Evolutionary conservation across 2,888 invertebrate genomes (phyloP).

Genomic region (Drosophila kanekoi): DNA sequence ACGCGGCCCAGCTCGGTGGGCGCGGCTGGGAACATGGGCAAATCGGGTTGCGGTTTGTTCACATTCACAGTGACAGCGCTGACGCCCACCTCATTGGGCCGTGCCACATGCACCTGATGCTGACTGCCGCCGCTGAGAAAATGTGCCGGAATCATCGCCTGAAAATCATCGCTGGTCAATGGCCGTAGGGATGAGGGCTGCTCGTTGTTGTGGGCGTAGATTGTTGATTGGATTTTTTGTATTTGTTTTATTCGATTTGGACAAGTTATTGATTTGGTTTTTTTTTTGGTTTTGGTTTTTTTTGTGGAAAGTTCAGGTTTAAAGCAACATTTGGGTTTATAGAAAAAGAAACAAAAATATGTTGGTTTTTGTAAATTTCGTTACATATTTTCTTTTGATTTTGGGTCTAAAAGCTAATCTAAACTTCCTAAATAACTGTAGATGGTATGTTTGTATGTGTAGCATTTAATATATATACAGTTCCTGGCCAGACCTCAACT

Average conservation of each 20-base stretch:
- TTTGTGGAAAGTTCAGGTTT: constrained; percentile 54
- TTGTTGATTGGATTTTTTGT: constrained; percentile 20
- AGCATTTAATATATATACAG: constrained; percentile 38
- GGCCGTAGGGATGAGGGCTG: constrained; percentile 88
- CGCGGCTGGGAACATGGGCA: constrained; percentile 92
- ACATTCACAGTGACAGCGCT: constrained; percentile 93
- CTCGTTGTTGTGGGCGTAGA: constrained; percentile 20
- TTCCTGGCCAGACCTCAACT: constrained; percentile 8
- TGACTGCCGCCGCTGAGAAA: constrained; percentile 94
- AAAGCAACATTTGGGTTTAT: constrained; percentile 64
- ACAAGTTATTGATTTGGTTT: constrained; percentile 37
- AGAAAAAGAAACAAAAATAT: constrained; percentile 82
- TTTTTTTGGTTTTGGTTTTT: constrained; percentile 11
- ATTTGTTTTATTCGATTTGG: constrained; percentile 37
- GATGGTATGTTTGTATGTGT: constrained; percentile 36
- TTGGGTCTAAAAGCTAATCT: constrained; percentile 56
- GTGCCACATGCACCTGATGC: constrained; percentile 85
- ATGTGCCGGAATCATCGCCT: constrained; percentile 97
- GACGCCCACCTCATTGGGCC: constrained; percentile 83
- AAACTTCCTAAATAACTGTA: constrained; percentile 51
- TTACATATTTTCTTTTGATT: constrained; percentile 60
- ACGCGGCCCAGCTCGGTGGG: constrained; percentile 94
- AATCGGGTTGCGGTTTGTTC: constrained; percentile 90
- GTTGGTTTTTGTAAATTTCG: constrained; percentile 75
- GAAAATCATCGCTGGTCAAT: constrained; percentile 97